phyloP scores from a whole-genome alignment of 2,888 invertebrate genomes.

The Temnothorax unifasciatus region DNA sequence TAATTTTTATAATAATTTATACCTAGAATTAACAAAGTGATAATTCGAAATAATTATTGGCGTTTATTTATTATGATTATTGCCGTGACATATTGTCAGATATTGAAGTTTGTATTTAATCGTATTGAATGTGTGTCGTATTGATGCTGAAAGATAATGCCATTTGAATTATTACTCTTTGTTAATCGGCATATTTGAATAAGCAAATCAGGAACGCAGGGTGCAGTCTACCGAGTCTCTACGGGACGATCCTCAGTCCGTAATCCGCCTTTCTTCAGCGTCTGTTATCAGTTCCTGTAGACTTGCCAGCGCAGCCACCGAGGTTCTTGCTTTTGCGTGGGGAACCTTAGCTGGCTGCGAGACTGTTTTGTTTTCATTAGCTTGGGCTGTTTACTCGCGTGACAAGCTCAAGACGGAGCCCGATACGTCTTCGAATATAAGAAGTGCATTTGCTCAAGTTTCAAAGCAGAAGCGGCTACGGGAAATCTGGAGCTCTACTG shows the following conservation, averaged over 20 bases:
- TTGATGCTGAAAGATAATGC: conserved; percentile 10
- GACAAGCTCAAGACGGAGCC: conserved; percentile 71
- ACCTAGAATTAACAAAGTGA: not conserved
- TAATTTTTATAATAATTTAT: conserved; percentile 1
- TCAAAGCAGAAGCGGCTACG: conserved; percentile 29
- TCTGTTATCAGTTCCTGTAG: conserved; percentile 53
- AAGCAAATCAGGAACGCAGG: conserved; percentile 36
- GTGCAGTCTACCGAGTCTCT: conserved; percentile 42
- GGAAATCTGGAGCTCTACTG: conserved; percentile 20
- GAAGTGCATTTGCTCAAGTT: conserved; percentile 48
- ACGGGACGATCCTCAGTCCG: conserved; percentile 38
- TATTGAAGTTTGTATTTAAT: not conserved
- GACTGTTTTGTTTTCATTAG: conserved; percentile 78
- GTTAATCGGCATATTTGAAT: conserved; percentile 54
- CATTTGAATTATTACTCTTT: conserved; percentile 45
- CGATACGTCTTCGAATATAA: conserved; percentile 61
- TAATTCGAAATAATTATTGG: not conserved
- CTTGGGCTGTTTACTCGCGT: conserved; percentile 75
- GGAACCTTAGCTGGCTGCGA: conserved; percentile 38
- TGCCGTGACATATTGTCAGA: not conserved
- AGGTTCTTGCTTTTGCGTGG: conserved; percentile 55
- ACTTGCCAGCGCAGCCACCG: conserved; percentile 31
- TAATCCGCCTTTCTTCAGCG: conserved; percentile 56
- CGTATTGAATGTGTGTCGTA: conserved; percentile 1
- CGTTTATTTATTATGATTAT: conserved; percentile 8